Conservation (phyloP, 2,797 vertebrate species). For the Pagetopsis macropterus region DNA sequence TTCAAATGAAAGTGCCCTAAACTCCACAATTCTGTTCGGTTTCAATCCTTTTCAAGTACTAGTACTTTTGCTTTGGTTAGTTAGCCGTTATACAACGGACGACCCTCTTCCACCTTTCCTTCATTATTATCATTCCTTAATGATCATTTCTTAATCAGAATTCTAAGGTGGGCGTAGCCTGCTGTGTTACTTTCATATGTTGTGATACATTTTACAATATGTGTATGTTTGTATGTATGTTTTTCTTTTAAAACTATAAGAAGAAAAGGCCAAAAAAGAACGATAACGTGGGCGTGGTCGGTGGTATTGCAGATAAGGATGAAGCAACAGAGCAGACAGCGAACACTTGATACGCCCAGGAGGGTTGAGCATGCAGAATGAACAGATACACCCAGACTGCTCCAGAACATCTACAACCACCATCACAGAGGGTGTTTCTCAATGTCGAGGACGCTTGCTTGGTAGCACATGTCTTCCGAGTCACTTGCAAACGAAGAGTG, state of each 20-base stretch:
- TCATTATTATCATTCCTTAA: too few relatives aligned
- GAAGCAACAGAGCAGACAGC: conserved; percentile 1
- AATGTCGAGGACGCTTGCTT: too few relatives aligned
- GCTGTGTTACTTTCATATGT: background rate
- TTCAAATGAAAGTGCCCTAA: background rate
- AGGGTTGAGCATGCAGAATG: background rate
- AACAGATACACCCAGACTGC: conserved; percentile 1
- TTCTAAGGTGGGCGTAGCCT: conserved; percentile 22
- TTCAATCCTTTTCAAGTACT: background rate
- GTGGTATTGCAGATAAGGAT: background rate
- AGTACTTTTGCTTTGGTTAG: background rate
- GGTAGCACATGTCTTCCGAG: too few relatives aligned
- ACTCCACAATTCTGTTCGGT: background rate
- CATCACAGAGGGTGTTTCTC: background rate
- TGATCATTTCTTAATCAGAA: background rate
- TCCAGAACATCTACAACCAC: background rate
- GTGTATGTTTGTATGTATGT: too few relatives aligned
- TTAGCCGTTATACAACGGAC: background rate
- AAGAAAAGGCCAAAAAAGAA: background rate
- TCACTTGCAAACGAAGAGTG: too few relatives aligned
- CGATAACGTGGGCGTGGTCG: conserved; percentile 21
- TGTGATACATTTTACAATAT: too few relatives aligned
- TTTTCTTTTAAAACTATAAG: too few relatives aligned
- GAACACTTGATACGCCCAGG: conserved; percentile 6
- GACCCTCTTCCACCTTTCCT: too few relatives aligned